phyloP scores from a whole-genome alignment of 2,797 vertebrate genomes.

The Pangasius djambal region DNA sequence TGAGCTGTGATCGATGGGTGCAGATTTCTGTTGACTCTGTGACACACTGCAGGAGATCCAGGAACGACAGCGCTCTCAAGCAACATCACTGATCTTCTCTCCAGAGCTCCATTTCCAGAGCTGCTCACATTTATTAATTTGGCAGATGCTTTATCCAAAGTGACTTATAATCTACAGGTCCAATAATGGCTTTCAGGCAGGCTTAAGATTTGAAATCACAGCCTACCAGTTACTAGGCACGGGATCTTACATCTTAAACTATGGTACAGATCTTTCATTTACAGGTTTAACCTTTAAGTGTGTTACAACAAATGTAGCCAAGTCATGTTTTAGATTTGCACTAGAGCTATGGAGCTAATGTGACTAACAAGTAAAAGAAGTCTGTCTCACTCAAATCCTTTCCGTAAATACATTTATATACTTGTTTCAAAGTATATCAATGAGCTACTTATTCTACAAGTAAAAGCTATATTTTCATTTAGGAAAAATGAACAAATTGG shows the following conservation, averaged over 20 bases:
- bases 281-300: not conserved
- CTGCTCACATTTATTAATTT: not conserved
- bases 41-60: slow-evolving; percentile 17
- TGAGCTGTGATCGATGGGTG: slow-evolving; percentile 4
- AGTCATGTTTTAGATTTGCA: not conserved
- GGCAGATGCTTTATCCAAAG: not conserved
- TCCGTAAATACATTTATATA: not conserved
- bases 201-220: not conserved
- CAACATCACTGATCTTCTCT: not conserved
- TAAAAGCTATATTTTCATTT: not conserved
- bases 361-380: not conserved
- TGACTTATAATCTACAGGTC: not conserved
- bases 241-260: not conserved
- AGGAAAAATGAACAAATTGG: not conserved
- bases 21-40: not conserved
- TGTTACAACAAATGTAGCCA: not conserved
- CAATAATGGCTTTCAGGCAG: not conserved
- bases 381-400: not conserved
- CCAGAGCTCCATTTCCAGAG: not conserved
- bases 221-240: not conserved
- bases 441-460: not conserved
- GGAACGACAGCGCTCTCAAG: not conserved
- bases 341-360: not conserved
- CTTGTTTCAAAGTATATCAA: not conserved
- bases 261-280: not conserved